Evolutionary conservation across 2,888 invertebrate genomes (phyloP).

Genomic region (Synanthedon tipuliformis): DNA sequence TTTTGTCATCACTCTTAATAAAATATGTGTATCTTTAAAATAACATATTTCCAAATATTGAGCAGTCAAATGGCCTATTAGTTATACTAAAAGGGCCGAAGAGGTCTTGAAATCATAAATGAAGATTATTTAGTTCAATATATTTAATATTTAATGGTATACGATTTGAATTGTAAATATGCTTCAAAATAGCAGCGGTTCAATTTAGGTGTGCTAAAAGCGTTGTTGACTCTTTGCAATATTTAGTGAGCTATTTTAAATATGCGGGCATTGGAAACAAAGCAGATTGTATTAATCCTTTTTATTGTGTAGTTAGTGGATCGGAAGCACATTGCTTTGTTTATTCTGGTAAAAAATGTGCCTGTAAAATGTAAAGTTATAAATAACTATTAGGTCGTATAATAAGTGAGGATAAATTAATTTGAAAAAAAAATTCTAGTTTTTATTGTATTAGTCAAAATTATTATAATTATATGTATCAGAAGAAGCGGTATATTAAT

Average conservation of each 20-base stretch:
- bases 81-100: no score
- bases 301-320: constrained; percentile 58
- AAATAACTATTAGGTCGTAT: constrained; percentile 45
- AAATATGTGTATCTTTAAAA: no score
- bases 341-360: constrained; percentile 67
- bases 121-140: no score
- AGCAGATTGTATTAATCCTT: constrained; percentile 40
- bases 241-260: constrained; percentile 47
- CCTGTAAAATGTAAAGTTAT: constrained; percentile 66
- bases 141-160: no score
- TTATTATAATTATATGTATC: constrained; percentile 34
- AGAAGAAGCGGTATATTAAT: constrained; percentile 22
- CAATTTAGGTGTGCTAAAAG: no score
- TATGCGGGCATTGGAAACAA: constrained; percentile 60
- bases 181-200: no score
- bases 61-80: no score
- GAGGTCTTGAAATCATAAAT: no score
- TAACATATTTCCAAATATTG: no score
- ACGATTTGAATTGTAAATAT: no score
- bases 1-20: no score
- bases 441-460: constrained; percentile 33
- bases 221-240: constrained; percentile 12
- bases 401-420: constrained; percentile 53
- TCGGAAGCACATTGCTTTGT: constrained; percentile 62
- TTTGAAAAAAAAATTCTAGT: constrained; percentile 39